phyloP scores from a whole-genome alignment of 1,140 invertebrate species.

The Triops cancriformis region DNA sequence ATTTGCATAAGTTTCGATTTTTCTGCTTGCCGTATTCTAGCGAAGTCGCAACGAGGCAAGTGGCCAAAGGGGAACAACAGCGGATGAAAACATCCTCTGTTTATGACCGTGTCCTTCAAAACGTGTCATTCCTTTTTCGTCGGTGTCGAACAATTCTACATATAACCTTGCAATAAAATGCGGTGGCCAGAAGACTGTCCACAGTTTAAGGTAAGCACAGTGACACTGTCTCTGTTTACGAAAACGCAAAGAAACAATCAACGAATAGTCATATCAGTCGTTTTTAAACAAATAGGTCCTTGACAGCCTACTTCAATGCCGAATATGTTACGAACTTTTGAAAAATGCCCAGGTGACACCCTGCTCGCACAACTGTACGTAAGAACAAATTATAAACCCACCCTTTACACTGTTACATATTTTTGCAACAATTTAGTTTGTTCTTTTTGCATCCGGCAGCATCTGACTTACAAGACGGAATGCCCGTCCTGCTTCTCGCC shows the following conservation, averaged over 20 bases:
- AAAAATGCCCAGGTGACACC: background rate
- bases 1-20: no score
- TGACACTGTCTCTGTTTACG: no score
- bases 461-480: constrained; percentile 45
- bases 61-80: no score
- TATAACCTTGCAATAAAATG: background rate
- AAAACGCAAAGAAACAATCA: background rate
- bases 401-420: background rate
- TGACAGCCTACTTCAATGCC: background rate
- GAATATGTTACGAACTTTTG: background rate
- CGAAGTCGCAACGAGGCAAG: background rate
- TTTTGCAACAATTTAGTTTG: constrained; percentile 43
- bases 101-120: background rate
- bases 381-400: background rate
- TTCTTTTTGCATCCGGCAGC: constrained; percentile 49
- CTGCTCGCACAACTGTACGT: background rate
- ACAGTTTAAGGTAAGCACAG: background rate
- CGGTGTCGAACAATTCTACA: no score
- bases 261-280: background rate
- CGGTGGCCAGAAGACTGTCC: background rate
- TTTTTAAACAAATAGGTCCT: background rate
- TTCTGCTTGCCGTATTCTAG: no score
- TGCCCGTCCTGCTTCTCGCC: constrained; percentile 48
- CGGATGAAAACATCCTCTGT: no score
- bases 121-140: no score